phyloP scores from a whole-genome alignment of 2,113 vertebrate genomes.

The Buteo buteo region DNA sequence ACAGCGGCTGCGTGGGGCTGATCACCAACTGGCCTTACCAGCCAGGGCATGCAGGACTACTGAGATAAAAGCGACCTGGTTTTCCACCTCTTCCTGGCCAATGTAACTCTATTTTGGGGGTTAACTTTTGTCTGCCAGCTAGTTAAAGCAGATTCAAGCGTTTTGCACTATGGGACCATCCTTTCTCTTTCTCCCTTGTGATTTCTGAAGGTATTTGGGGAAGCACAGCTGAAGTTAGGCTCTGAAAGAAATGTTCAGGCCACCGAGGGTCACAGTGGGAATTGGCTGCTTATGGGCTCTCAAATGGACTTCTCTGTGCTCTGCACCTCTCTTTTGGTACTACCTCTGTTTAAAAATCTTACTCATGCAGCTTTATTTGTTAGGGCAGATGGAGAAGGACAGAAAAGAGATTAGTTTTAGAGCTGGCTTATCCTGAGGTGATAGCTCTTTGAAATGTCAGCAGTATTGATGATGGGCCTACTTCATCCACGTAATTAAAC shows the following conservation, averaged over 20 bases:
- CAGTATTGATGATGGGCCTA: slow-evolving; percentile 21
- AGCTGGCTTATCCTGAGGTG: slow-evolving; percentile 50
- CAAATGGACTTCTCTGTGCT: background rate
- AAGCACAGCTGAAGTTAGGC: background rate
- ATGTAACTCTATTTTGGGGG: background rate
- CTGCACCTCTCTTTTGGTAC: background rate
- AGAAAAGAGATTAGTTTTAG: slow-evolving; percentile 54
- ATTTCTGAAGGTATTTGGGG: background rate
- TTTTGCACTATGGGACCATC: background rate
- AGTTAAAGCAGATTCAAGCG: background rate
- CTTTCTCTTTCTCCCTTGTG: background rate
- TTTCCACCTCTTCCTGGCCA: background rate
- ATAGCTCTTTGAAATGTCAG: slow-evolving; percentile 48
- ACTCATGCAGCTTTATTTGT: slow-evolving; percentile 37
- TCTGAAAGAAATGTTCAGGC: background rate
- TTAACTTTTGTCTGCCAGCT: background rate
- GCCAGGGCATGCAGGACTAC: background rate
- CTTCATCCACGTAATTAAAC: slow-evolving; percentile 43
- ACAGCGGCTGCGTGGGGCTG: rapidly evolving
- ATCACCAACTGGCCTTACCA: background rate
- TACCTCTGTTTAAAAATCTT: slow-evolving; percentile 25
- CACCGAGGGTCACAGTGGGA: background rate
- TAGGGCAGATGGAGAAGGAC: slow-evolving; percentile 26
- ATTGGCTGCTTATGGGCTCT: background rate
- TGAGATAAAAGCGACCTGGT: background rate